These are phyloP conservation scores for Drosophila pachea DNA, from an alignment of 1,140 invertebrate species.

Conservation along the genomic window DNA sequence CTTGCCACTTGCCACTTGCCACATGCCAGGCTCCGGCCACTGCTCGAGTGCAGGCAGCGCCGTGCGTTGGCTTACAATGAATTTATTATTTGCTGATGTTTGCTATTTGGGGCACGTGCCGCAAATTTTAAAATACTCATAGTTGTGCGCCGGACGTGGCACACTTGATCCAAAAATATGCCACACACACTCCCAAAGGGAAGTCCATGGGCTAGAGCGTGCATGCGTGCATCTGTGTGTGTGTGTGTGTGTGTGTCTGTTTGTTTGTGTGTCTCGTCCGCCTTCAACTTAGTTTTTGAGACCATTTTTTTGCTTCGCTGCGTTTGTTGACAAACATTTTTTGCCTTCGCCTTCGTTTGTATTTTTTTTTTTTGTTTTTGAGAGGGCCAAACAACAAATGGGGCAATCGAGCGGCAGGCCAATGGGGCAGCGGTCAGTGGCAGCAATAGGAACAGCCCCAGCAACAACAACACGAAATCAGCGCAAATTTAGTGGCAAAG, in stretches of 20 bases:
- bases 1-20: background rate
- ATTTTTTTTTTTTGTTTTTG: slow-evolving; percentile 13
- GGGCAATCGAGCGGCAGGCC: slow-evolving; percentile 34
- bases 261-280: slow-evolving; percentile 25
- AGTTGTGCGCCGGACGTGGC: slow-evolving; percentile 65
- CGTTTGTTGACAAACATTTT: slow-evolving; percentile 73
- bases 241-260: no score
- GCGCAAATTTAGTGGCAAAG: slow-evolving; percentile 76
- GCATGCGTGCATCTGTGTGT: no score
- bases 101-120: slow-evolving; percentile 76
- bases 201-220: background rate
- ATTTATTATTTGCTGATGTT: slow-evolving; percentile 79
- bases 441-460: slow-evolving; percentile 13
- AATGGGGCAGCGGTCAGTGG: slow-evolving; percentile 32
- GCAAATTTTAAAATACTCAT: slow-evolving; percentile 72
- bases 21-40: background rate
- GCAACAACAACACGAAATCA: slow-evolving; percentile 57
- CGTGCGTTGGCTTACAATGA: slow-evolving; percentile 58
- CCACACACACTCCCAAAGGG: slow-evolving; percentile 34
- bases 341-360: background rate
- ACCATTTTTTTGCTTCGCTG: slow-evolving; percentile 69
- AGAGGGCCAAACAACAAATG: slow-evolving; percentile 60
- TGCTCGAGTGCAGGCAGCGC: slow-evolving; percentile 16
- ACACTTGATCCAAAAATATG: slow-evolving; percentile 54
- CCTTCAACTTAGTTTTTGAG: slow-evolving; percentile 25